These are phyloP conservation scores for Catamblyrhynchus diadema DNA, from an alignment of 2,797 vertebrate genomes.

Conservation along the genomic window DNA sequence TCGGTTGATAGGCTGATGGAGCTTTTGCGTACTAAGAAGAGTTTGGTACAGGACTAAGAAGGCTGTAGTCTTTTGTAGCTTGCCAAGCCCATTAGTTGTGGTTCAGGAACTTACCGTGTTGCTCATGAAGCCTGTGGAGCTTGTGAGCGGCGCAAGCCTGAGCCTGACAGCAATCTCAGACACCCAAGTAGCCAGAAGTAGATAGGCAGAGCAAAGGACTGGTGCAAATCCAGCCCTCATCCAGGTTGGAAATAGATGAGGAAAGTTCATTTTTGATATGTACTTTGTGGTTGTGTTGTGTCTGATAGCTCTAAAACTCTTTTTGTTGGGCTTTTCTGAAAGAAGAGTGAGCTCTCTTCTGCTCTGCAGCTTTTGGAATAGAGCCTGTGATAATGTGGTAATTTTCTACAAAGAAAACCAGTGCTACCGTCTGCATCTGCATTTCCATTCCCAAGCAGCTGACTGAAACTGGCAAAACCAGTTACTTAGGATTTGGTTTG, in stretches of 20 bases:
- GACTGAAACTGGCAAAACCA: conserved; percentile 41
- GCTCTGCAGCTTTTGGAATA: not conserved
- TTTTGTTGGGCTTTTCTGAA: not conserved
- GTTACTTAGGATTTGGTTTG: not conserved
- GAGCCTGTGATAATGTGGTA: not conserved
- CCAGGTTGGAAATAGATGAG: not conserved
- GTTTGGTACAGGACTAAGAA: not conserved
- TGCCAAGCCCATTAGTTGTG: not conserved
- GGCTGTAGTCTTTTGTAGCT: not conserved
- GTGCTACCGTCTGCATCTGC: not conserved
- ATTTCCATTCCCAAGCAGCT: conserved; percentile 23
- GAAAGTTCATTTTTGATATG: not conserved
- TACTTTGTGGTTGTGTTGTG: not conserved
- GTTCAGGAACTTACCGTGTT: not conserved
- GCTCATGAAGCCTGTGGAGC: not conserved
- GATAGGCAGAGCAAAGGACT: not conserved
- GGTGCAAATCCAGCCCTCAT: not conserved
- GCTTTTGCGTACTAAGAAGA: not conserved
- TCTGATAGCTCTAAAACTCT: not conserved
- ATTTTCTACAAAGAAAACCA: not conserved
- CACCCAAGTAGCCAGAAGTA: not conserved
- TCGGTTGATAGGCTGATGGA: not conserved
- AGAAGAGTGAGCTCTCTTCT: not conserved
- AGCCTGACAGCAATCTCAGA: not conserved
- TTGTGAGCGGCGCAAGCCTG: not conserved